Evolutionary conservation across 2,797 vertebrate genomes (phyloP).

Genomic region (Luscinia luscinia): DNA sequence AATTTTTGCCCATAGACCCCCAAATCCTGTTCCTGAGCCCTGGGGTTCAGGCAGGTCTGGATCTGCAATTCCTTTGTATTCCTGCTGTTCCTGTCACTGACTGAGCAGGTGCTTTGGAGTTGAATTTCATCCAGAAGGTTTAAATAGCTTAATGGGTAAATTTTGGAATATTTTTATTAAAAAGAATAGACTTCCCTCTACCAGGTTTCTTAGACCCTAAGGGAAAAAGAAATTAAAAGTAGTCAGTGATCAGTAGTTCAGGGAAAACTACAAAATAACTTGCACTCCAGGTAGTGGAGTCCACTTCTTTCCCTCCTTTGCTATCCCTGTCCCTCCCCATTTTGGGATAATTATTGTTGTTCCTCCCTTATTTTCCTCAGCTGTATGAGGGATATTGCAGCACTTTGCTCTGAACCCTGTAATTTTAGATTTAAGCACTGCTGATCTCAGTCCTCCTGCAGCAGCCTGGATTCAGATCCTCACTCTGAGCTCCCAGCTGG

Average conservation of each 20-base stretch:
- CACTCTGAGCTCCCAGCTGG: background rate
- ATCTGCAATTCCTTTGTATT: background rate
- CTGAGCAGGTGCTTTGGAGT: background rate
- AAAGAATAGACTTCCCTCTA: background rate
- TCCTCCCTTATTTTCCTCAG: background rate
- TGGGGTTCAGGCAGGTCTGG: background rate
- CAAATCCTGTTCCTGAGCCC: background rate
- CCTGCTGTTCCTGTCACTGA: background rate
- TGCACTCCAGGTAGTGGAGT: background rate
- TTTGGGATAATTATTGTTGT: background rate
- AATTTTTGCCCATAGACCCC: background rate
- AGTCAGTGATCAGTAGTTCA: rapidly evolving
- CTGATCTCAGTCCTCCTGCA: background rate
- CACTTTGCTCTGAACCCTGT: background rate
- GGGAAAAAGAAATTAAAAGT: background rate
- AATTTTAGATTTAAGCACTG: background rate
- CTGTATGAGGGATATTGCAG: background rate
- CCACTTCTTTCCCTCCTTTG: background rate
- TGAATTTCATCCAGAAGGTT: background rate
- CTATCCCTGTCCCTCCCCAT: rapidly evolving
- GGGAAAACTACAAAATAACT: background rate
- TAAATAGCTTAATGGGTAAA: background rate
- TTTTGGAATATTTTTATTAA: background rate
- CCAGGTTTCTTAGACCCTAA: background rate
- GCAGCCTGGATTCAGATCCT: background rate